Base-by-base conservation (phyloP, 2,797 vertebrate genomes). In the Adelosebastes latens region DNA sequence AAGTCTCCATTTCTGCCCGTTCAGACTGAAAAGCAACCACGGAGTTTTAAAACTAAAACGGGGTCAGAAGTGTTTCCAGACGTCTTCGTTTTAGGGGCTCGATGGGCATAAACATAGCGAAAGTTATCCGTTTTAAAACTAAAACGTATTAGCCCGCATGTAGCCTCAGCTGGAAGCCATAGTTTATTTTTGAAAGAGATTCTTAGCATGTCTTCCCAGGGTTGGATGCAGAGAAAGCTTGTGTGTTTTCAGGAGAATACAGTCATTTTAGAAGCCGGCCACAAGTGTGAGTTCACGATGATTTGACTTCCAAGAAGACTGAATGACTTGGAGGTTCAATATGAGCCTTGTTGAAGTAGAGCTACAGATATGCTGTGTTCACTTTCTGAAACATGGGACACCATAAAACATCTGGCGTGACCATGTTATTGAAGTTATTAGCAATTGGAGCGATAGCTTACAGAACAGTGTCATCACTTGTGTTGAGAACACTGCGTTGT, bases 171-270 rank as follows among this genome's bases (percentile, higher is more conserved):
- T 69, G 42, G 71, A 39, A n/a, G 25, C 20, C 11, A 0, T 22
- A 1, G 29, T 86, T 87, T 87, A 72, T 87, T 85, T 82, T 75
- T 70, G 20, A 78, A 27, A 8, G 68, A 59, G 56, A 72, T 66
- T 79, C 29, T 80, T 52, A 18, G 27, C 2, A 0, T 1, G 56
- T 77, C 31, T 64, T 76, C 68, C 6, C 58, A 70, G 52, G 52
- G 63, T 36, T 27, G 55, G 73, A 46, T 36, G 34, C 75, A 12
- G 42, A 67, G 65, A 67, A 29, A 24, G 62, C 16, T 55, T 14
- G 61, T 42, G 65, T 68, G 64, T 71, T 80, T 83, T 39, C 31
- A 62, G 64, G 62, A 87, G 61, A 87, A 86, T 61, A 25, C 31
- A 3, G 36, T 58, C 20, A 20, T 75, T 80, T 56, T 61, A 49